phyloP scores from a whole-genome alignment of 2,888 invertebrate species.

The Drosophila subsilvestris region DNA sequence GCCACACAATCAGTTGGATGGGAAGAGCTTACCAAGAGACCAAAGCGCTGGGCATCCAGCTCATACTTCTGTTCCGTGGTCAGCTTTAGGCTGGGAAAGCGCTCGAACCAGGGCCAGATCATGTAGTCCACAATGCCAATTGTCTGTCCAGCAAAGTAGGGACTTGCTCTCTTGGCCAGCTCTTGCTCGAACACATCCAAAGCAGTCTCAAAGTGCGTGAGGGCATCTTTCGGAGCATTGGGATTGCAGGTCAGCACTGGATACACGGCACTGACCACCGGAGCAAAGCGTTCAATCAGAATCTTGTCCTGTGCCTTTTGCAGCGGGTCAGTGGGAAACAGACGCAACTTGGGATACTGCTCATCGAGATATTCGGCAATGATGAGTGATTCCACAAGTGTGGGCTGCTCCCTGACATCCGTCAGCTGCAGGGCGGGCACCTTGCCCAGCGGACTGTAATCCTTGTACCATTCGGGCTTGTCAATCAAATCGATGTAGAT shows the following conservation, averaged over 20 bases:
- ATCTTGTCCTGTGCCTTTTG: slow-evolving; percentile 83
- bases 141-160: slow-evolving; percentile 88
- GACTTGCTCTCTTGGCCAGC: slow-evolving; percentile 86
- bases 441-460: slow-evolving; percentile 88
- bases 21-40: slow-evolving; percentile 51
- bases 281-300: slow-evolving; percentile 81
- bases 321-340: slow-evolving; percentile 86
- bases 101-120: slow-evolving; percentile 94
- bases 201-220: slow-evolving; percentile 83
- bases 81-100: slow-evolving; percentile 85
- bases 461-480: slow-evolving; percentile 93
- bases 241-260: slow-evolving; percentile 73
- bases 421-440: slow-evolving; percentile 90
- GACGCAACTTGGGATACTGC: slow-evolving; percentile 87
- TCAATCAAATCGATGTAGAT: slow-evolving; percentile 90
- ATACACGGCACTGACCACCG: slow-evolving; percentile 77
- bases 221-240: slow-evolving; percentile 55
- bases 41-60: slow-evolving; percentile 54
- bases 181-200: slow-evolving; percentile 89
- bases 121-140: slow-evolving; percentile 93
- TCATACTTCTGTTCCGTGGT: slow-evolving; percentile 86
- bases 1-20: too few relatives aligned
- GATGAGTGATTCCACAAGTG: slow-evolving; percentile 91
- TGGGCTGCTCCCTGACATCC: slow-evolving; percentile 85
- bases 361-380: slow-evolving; percentile 93